A percentile compares a stretch with the other conserved stretches of the same genome.
Evolutionary conservation across 2,797 vertebrate genomes (phyloP).

Genomic region (Podargus strigoides): DNA sequence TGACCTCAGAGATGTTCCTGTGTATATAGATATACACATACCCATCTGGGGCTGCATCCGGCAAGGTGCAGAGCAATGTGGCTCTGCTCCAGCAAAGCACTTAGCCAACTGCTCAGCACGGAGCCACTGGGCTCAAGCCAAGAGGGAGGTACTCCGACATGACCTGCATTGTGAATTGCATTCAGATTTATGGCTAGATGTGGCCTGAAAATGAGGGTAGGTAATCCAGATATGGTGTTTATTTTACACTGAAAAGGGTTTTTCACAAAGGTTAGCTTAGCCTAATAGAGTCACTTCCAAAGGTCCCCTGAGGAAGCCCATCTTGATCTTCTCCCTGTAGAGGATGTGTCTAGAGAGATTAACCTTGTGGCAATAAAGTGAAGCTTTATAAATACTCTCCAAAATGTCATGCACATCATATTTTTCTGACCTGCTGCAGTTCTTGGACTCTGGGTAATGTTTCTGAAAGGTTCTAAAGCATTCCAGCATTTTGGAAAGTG

Average conservation of each 20-base stretch:
- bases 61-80: not conserved
- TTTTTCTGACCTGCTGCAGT: not conserved
- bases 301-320: not conserved
- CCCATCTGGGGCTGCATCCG: not conserved
- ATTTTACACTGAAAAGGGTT: not conserved
- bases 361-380: not conserved
- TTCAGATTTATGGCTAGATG: not conserved
- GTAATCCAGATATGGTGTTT: not conserved
- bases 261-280: not conserved
- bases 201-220: not conserved
- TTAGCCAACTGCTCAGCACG: not conserved
- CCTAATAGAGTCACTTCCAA: not conserved
- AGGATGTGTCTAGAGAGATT: not conserved
- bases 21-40: not conserved
- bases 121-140: not conserved
- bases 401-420: not conserved
- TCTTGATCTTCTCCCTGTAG: not conserved
- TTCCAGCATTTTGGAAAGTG: not conserved
- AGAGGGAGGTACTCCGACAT: not conserved
- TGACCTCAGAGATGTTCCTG: not conserved
- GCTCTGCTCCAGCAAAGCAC: constrained; percentile 21
- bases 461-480: not conserved
- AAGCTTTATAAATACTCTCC: not conserved
- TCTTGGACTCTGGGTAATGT: not conserved
- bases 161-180: not conserved